Evolutionary conservation across 2,888 invertebrate genomes (phyloP), one percentile per base, ranked within the genome.

Genomic region (Macaria liturata): DNA sequence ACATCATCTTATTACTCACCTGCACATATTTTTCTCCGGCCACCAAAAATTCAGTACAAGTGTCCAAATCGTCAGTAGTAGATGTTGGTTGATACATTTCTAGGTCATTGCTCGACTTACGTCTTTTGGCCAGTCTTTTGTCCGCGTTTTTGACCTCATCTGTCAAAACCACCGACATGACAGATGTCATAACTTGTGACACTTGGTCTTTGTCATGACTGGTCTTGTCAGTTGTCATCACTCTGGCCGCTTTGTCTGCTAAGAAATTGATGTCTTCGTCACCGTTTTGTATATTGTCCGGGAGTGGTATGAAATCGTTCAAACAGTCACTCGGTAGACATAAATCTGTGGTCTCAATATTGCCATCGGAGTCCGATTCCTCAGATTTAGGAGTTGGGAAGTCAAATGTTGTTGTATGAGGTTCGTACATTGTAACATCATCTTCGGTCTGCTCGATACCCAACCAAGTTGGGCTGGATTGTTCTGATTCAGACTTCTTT

Each of bases 21-120:
- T 91, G 90, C 0, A 88, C 86, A 81, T 89, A 91, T 75, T 88
- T 90, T 3, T 89, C 91, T 3, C 76, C 84, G 0, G 74, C 78
- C 0, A 75, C 74, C 56, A 90, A 65, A 54, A 89, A 89, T 49
- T 87, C 87, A 0, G 83, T 60, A 49, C 86, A 88, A 0, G 72
- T 71, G 58, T 88, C 90, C 64, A 90, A 71, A 68, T 91, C 91
- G 65, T 89, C 91, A 0, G 91, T 91, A 0, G 91, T 91, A 0
- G 91, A 91, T 0, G 88, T 88, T 0, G 91, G 91, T 62, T 91
- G 91, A 54, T 90, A 89, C 88, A 90, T 89, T 54, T 91, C 91
- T 20, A 88, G 60, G 51, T 91, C 90, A 62, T 87, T 87, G 30
- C 89, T 88, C 0, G 89, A 90, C 74, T 87, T 89, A 57, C 88